Percentiles rank a stretch among this genome's conserved stretches.
Conservation (phyloP, 2,888 invertebrate genomes). For the Apodemia duryi region DNA sequence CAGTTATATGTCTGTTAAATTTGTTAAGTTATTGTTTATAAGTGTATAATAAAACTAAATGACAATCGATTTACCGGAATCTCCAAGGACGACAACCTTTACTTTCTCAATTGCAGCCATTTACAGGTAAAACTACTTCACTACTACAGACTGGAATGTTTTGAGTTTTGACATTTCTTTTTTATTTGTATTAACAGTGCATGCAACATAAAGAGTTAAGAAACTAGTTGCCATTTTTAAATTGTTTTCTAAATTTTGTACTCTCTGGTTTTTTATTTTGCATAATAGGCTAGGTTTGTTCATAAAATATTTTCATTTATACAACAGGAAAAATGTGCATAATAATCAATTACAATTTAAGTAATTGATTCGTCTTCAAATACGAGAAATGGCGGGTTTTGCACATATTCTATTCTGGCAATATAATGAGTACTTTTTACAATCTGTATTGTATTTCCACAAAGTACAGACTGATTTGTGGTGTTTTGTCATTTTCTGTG, state of each 20-base stretch:
- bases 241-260: neutral
- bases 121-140: constrained; percentile 53
- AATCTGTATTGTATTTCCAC: neutral
- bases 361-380: neutral
- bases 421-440: neutral
- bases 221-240: constrained; percentile 24
- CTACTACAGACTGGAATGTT: constrained; percentile 33
- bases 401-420: neutral
- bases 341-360: neutral
- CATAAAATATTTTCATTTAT: neutral
- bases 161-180: constrained; percentile 30
- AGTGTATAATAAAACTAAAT: constrained; percentile 38
- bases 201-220: constrained; percentile 24
- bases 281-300: neutral
- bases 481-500: constrained; percentile 19
- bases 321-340: neutral
- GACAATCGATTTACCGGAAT: constrained; percentile 83
- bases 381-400: neutral
- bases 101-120: constrained; percentile 94
- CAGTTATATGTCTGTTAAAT: neutral
- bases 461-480: constrained; percentile 6
- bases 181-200: constrained; percentile 19
- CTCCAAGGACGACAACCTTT: constrained; percentile 94
- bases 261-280: neutral
- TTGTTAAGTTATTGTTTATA: constrained; percentile 26